Base-by-base conservation (phyloP, 2,888 invertebrate genomes). In the Dynastes hyllus region DNA sequence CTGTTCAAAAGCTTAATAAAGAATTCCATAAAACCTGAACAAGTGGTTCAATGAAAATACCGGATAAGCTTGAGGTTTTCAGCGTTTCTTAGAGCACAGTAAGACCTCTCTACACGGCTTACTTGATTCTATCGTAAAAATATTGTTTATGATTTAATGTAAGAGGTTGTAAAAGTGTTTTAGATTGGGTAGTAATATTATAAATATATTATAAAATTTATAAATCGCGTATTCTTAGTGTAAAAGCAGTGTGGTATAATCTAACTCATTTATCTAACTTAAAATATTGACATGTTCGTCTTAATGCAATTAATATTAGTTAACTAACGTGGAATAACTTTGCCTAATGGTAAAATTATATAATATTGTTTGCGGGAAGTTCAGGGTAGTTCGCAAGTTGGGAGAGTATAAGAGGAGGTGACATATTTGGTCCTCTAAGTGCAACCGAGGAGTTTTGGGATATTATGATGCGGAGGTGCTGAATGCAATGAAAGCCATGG, bases 391-490 rank as follows among this genome's bases (percentile, higher is more conserved):
- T 69, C 2, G 27, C 9, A 50, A 45, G 22, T 66, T 51, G 45
- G 45, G 50, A 50, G 50, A 51, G 69, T 22, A 5, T 9, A 40
- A 66, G 16, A 16, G 37, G n/a, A 66, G 37, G 16, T 69, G 45
- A 69, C 69, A 50, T 79, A 73, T 77, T 70, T 53, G 76, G 32
- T 70, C 37, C 66, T 50, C 9, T 51, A 66, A 77, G 78, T 80
- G 78, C 66, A 79, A 53, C 61, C 65, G 63, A 80, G 77, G 63
- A 80, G 77, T 80, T 79, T 81, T 80, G 77, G 78, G 79, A 45
- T 80, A 80, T 82, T 83, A 83, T 81, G 80, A 82, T 81, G 81
- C 80, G 66, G 81, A 83, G 82, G 83, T 83, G 82, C 80, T 79
- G 81, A 83, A 78, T 82, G 82, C 82, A 82, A 81, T 82, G 81